A percentile compares a stretch with the other conserved stretches of the same genome.
Evolutionary conservation across 2,888 invertebrate species (phyloP).

Genomic region (Empis stercorea): DNA sequence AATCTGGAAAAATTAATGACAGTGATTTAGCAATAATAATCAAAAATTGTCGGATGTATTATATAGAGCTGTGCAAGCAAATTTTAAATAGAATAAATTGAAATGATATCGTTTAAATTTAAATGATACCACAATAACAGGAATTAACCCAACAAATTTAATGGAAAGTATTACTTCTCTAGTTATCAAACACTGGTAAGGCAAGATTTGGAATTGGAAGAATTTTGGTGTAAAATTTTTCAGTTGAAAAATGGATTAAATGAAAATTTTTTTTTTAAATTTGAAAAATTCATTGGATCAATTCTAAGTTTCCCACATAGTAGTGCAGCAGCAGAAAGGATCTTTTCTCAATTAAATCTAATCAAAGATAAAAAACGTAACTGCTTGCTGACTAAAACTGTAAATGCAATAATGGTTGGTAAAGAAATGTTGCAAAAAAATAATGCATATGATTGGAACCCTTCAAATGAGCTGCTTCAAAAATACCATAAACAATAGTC

Average conservation of each 20-base stretch:
- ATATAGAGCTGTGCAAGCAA: slow-evolving; percentile 4
- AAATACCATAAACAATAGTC: neutral
- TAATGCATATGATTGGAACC: neutral
- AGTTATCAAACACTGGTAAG: slow-evolving; percentile 3
- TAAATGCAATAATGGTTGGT: neutral
- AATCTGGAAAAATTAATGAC: neutral
- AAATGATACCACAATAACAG: slow-evolving; percentile 4
- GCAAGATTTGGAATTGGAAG: slow-evolving; percentile 4
- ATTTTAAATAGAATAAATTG: slow-evolving; percentile 6
- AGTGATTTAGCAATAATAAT: neutral
- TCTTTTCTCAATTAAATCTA: slow-evolving; percentile 5
- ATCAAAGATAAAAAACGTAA: slow-evolving; percentile 7
- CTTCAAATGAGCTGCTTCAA: neutral
- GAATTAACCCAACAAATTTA: slow-evolving; percentile 5
- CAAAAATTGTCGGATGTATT: slow-evolving; percentile 6
- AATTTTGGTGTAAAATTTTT: slow-evolving; percentile 6
- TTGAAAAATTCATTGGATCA: slow-evolving; percentile 4
- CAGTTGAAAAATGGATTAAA: slow-evolving; percentile 7
- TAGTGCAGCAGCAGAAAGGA: slow-evolving; percentile 6
- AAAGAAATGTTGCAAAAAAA: neutral
- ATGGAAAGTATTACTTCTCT: neutral
- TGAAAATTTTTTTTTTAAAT: slow-evolving; percentile 4
- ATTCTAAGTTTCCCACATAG: slow-evolving; percentile 6
- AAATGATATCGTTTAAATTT: slow-evolving; percentile 3
- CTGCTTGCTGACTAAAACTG: neutral